A percentile compares a stretch with the other conserved stretches of the same genome.
These are phyloP conservation scores for Archips xylosteana DNA, from an alignment of 2,888 invertebrate genomes.

Conservation along the genomic window DNA sequence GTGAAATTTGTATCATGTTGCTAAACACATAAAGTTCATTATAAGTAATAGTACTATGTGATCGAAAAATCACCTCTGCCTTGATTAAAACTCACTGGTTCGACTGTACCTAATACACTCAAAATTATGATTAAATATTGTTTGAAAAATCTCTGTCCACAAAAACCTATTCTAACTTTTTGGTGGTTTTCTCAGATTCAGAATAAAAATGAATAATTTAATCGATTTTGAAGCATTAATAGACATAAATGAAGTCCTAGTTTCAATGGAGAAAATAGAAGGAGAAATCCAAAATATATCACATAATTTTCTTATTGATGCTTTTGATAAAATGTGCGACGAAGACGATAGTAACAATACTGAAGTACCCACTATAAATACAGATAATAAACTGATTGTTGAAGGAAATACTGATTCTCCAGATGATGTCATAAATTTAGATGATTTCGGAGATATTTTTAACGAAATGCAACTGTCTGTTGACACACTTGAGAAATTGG, in stretches of 20 bases:
- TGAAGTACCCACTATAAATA: not conserved
- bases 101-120: too few species aligned
- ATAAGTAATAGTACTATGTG: too few species aligned
- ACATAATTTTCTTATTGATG: not conserved
- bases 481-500: not conserved
- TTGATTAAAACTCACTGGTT: too few species aligned
- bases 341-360: not conserved
- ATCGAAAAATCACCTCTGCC: too few species aligned
- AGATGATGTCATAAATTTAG: constrained; percentile 15
- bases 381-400: not conserved
- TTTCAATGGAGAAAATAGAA: constrained; percentile 1
- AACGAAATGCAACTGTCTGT: not conserved
- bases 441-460: constrained; percentile 20
- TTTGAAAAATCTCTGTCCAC: too few species aligned
- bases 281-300: not conserved
- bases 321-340: not conserved
- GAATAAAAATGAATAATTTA: constrained; percentile 20
- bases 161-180: not conserved
- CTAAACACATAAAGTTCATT: too few species aligned
- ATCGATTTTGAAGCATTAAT: constrained; percentile 33
- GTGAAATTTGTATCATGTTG: too few species aligned
- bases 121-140: too few species aligned
- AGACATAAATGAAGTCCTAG: not conserved
- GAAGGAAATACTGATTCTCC: not conserved
- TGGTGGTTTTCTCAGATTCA: not conserved